Base-by-base conservation (phyloP, 2,888 invertebrate species). In the Pterobdella sp. region DNA sequence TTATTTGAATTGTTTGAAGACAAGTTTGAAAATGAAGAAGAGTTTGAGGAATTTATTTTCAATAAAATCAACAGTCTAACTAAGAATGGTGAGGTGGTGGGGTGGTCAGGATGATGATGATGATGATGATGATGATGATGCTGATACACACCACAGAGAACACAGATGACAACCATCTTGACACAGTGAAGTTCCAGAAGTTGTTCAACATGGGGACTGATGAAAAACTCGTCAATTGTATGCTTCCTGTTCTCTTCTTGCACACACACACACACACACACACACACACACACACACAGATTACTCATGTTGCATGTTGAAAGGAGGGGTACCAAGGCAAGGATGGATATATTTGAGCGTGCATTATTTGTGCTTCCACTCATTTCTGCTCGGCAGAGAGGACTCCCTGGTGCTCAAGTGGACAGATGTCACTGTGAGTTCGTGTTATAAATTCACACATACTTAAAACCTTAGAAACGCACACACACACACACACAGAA, bases 321-420 rank as follows among this genome's bases (percentile, higher is more conserved):
- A 93, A 84, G 90, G 92, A 49, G 90, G 90, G 82, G 87, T 97
- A 78, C 96, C 95, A 0, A 87, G 92, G n/a, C 96, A 96, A 86
- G 97, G 97, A 42, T 93, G 94, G 90, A 87, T 97, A 82, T 98
- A 96, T 82, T 87, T 97, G n/a, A 94, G 95, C 31, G 90, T 97
- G 49, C 93, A 94, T 83, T 93, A 94, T 83, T 88, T 96, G 83
- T 94, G 94, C 82, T 98, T 97, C 85, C 91, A 96, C 84, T 92
- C 96, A 0, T 94, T 92, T 81, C 90, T 97, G 81, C 88, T 97
- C 84, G 94, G 95, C 10, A 89, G 88, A 74, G 93, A 95, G 83
- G 92, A 92, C 2, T 91, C 91, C 80, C 87, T 94, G 68, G 89
- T 91, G 77, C 88, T 96, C 73, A 88, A 93, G 79, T 95, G 94